Percentiles rank a stretch among this genome's conserved stretches.
Conservation (phyloP, 2,888 invertebrate species). For the Hipparchia semele region DNA sequence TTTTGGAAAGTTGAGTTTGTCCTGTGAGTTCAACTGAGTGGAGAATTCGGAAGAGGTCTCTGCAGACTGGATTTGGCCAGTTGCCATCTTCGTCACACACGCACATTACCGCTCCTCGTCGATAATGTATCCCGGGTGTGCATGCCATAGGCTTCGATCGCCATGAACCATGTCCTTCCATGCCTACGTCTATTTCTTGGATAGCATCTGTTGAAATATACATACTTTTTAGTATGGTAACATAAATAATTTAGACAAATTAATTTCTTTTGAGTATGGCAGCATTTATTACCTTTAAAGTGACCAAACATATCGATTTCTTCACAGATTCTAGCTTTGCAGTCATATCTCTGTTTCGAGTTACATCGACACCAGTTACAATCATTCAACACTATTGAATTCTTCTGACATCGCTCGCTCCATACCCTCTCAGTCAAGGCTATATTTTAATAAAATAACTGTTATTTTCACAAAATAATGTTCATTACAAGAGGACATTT, state of each 20-base stretch:
- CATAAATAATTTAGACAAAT: background rate
- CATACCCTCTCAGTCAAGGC: constrained; percentile 52
- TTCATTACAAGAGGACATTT: too few species aligned
- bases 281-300: constrained; percentile 59
- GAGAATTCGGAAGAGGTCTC: constrained; percentile 62
- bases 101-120: constrained; percentile 56
- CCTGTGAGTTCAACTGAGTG: constrained; percentile 54
- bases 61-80: constrained; percentile 72
- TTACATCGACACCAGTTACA: constrained; percentile 71
- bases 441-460: constrained; percentile 33
- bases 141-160: constrained; percentile 54
- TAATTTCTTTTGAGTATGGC: too few species aligned
- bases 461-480: background rate
- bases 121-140: constrained; percentile 61
- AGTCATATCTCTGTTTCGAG: constrained; percentile 47
- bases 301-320: constrained; percentile 71
- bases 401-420: constrained; percentile 50
- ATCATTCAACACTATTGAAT: constrained; percentile 59
- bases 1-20: constrained; percentile 38
- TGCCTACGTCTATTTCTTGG: constrained; percentile 62
- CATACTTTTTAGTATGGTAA: background rate
- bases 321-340: constrained; percentile 57
- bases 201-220: constrained; percentile 58
- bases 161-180: constrained; percentile 71
- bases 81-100: constrained; percentile 64